Conservation (phyloP, 2,797 vertebrate genomes). For the Clarias fuscus region DNA sequence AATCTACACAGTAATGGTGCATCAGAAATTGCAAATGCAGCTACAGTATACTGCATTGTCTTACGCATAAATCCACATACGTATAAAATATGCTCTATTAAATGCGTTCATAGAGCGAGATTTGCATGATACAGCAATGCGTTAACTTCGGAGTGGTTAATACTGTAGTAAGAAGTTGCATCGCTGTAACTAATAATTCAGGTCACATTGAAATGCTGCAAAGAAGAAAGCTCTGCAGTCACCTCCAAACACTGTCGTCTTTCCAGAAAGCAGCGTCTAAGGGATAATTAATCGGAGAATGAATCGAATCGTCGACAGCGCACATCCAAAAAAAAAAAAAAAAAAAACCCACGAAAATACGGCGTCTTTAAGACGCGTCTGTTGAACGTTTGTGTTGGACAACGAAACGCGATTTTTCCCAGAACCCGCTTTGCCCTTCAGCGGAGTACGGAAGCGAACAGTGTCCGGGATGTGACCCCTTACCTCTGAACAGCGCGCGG, state of each 20-base stretch:
- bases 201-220: conserved; percentile 42
- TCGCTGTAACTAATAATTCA: background rate
- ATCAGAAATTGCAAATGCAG: background rate
- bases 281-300: background rate
- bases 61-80: background rate
- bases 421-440: conserved; percentile 6
- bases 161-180: background rate
- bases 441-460: background rate
- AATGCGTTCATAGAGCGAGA: background rate
- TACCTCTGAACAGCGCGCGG: conserved; percentile 45
- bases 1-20: background rate
- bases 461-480: background rate
- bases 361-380: background rate
- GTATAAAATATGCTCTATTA: background rate
- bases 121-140: background rate
- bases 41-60: background rate
- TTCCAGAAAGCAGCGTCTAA: conserved; percentile 34
- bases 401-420: too few species aligned
- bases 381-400: background rate
- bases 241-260: conserved; percentile 63
- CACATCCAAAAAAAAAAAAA: background rate
- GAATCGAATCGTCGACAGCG: background rate
- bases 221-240: conserved; percentile 58
- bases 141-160: conserved; percentile 4
- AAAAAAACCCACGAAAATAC: background rate